Conservation (phyloP, 35 echinoderm and acorn worm species). For the Holothuria glaberrima region DNA sequence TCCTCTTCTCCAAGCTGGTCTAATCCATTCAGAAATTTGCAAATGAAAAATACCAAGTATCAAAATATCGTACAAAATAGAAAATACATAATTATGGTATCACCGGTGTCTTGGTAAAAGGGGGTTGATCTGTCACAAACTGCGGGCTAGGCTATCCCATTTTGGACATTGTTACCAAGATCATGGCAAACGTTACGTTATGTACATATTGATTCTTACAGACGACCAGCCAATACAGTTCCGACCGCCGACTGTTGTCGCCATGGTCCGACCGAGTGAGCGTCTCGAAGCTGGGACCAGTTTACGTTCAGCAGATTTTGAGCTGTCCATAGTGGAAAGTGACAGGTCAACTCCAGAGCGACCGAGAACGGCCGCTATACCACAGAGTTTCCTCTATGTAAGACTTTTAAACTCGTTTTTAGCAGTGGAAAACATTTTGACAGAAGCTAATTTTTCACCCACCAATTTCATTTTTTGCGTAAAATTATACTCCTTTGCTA, state of each 20-base stretch:
- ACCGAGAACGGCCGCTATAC: not conserved
- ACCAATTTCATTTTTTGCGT: no score
- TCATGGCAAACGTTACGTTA: not conserved
- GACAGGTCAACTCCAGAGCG: not conserved
- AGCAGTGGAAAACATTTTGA: no score
- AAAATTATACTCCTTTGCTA: not conserved
- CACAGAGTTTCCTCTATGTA: constrained; percentile 32
- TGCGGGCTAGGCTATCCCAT: not conserved
- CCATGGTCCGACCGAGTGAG: constrained; percentile 73
- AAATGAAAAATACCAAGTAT: no score
- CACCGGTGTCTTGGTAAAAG: not conserved
- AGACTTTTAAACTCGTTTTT: not conserved
- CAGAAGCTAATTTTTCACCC: no score
- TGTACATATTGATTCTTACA: not conserved
- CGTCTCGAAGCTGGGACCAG: not conserved
- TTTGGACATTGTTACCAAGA: not conserved
- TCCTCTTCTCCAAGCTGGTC: no score
- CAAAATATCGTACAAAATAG: no score
- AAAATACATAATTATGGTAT: not conserved
- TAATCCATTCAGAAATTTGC: no score
- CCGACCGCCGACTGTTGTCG: constrained; percentile 71
- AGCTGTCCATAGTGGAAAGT: constrained; percentile 52
- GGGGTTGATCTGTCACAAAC: not conserved
- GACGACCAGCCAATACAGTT: constrained; percentile 17
- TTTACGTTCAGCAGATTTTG: constrained; percentile 58